Percentiles rank a stretch among this genome's conserved stretches.
phyloP scores from a whole-genome alignment of 2,797 vertebrate species.

The Gymnopithys bicolor region DNA sequence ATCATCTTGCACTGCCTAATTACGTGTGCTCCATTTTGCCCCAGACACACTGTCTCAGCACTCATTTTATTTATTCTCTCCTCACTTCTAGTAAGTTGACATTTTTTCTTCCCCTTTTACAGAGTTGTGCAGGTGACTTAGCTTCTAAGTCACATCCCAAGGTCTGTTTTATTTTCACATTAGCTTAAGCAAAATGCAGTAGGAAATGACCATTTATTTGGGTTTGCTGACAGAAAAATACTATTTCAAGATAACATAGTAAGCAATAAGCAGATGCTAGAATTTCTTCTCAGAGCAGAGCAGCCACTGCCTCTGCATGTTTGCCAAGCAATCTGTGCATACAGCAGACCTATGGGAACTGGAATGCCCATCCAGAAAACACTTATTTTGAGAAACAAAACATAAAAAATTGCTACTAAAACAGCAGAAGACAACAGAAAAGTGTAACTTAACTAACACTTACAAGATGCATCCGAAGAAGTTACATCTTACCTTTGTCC shows the following conservation, averaged over 20 bases:
- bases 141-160: neutral
- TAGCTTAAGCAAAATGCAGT: neutral
- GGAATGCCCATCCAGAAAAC: neutral
- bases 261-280: neutral
- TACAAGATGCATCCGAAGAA: neutral
- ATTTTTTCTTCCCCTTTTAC: rapidly evolving
- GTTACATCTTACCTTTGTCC: constrained; percentile 78
- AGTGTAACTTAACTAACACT: neutral
- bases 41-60: neutral
- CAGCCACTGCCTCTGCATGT: rapidly evolving
- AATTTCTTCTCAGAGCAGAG: neutral
- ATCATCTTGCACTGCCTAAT: neutral
- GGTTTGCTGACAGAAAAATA: neutral
- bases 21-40: neutral
- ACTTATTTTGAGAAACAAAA: neutral
- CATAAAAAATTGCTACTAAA: neutral
- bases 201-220: neutral
- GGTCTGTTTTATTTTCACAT: neutral
- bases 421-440: neutral
- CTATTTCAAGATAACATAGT: rapidly evolving
- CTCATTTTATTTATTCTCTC: neutral
- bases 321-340: neutral
- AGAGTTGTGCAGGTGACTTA: neutral
- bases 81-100: neutral
- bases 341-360: neutral